phyloP scores from a whole-genome alignment of 2,888 invertebrate genomes.

The Sinhomidia bicolor region DNA sequence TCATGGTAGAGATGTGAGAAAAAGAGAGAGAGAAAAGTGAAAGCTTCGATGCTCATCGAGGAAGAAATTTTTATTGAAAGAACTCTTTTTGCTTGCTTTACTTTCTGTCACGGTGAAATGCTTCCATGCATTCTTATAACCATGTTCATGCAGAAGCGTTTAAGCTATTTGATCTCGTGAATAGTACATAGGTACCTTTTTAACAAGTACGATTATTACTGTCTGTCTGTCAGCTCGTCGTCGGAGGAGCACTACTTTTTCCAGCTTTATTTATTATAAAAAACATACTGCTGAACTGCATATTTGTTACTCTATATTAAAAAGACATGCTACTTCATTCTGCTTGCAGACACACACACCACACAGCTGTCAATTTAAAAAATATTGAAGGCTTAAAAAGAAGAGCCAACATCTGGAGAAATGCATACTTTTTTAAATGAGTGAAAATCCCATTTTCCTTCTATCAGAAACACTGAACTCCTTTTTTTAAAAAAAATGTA shows the following conservation, averaged over 20 bases:
- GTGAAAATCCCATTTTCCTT: not conserved
- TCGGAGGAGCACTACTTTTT: too few species aligned
- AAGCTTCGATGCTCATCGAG: constrained; percentile 54
- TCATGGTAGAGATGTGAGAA: constrained; percentile 46
- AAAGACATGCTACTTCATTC: not conserved
- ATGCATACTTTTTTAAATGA: not conserved
- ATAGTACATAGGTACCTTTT: not conserved
- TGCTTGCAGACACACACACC: not conserved
- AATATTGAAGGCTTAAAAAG: not conserved
- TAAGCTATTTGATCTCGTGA: not conserved
- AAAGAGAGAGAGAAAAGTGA: constrained; percentile 41
- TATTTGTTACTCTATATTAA: not conserved
- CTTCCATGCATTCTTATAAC: not conserved
- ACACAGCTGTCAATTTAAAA: not conserved
- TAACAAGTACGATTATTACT: not conserved
- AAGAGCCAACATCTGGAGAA: not conserved
- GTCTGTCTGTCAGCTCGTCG: not conserved
- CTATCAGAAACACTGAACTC: not conserved
- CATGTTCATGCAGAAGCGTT: not conserved
- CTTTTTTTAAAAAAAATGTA: not conserved
- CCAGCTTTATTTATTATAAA: too few species aligned
- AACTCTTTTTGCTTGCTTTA: constrained; percentile 46
- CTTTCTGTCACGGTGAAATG: not conserved
- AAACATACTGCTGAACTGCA: not conserved
- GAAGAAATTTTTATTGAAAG: constrained; percentile 64